Conservation (phyloP, 1,140 invertebrate genomes). For the Neodiprion virginianus region DNA sequence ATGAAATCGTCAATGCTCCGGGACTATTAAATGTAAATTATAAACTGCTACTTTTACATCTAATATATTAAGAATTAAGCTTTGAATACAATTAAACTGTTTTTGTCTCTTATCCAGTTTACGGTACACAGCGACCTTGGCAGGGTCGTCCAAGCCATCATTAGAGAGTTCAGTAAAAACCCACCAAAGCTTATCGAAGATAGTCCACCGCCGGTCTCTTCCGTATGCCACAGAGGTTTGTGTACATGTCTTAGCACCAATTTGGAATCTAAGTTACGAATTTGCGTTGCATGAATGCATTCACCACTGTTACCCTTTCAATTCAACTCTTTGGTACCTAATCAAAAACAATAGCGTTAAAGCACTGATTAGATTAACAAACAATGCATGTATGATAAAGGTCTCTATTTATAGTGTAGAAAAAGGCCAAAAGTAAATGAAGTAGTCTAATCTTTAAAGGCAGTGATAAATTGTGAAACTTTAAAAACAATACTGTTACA, state of each 20-base stretch:
- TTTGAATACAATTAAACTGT: conserved; percentile 12
- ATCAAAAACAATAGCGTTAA: conserved; percentile 16
- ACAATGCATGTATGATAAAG: background rate
- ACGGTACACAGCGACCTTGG: conserved; percentile 79
- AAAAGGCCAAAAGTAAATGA: too few relatives aligned
- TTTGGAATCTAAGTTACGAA: too few relatives aligned
- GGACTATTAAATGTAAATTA: conserved; percentile 72
- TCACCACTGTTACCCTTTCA: background rate
- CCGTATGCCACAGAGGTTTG: conserved; percentile 55
- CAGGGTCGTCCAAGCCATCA: conserved; percentile 78
- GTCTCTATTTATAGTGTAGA: background rate
- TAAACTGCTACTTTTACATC: background rate
- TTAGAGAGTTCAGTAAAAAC: conserved; percentile 76
- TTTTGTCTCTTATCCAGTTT: conserved; percentile 61
- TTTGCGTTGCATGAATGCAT: too few relatives aligned
- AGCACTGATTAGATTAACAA: background rate
- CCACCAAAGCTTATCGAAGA: conserved; percentile 63
- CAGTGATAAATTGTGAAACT: background rate
- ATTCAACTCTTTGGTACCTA: background rate
- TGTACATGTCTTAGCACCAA: background rate
- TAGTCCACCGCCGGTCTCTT: conserved; percentile 48
- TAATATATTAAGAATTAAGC: conserved; percentile 16
- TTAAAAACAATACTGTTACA: conserved; percentile 34
- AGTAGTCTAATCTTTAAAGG: too few relatives aligned
- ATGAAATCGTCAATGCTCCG: conserved; percentile 72